Conservation (phyloP, 2,113 vertebrate species). For the Ophthalmolycus amberensis region DNA sequence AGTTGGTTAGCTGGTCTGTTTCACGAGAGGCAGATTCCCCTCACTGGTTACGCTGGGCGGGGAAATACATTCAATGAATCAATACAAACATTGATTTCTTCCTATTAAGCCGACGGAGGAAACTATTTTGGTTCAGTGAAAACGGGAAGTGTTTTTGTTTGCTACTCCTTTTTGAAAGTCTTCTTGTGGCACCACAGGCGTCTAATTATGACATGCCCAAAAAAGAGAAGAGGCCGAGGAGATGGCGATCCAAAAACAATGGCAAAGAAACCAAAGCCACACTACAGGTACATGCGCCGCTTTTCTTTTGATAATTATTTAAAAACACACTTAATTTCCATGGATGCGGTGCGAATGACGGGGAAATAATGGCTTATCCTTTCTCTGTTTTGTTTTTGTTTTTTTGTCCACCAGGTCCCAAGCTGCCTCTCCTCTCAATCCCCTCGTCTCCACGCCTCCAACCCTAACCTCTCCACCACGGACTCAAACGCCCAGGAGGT, state of each 20-base stretch:
- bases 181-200: conserved; percentile 73
- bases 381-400: not conserved
- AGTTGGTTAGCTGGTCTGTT: not conserved
- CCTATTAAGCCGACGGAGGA: not conserved
- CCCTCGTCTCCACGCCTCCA: conserved; percentile 91
- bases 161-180: not conserved
- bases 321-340: not conserved
- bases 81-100: not conserved
- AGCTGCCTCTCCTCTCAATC: conserved; percentile 84
- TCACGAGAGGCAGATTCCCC: not conserved
- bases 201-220: conserved; percentile 91
- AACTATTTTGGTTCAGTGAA: too few species aligned
- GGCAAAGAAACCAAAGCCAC: conserved; percentile 87
- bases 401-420: conserved; percentile 67
- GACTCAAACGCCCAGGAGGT: conserved; percentile 89
- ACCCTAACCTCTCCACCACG: conserved; percentile 94
- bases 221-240: conserved; percentile 92
- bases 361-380: not conserved
- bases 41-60: not conserved
- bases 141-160: not conserved
- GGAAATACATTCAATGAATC: too few species aligned
- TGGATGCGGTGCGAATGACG: not conserved
- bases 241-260: conserved; percentile 90
- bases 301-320: not conserved
- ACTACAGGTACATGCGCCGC: conserved; percentile 85